Evolutionary conservation across 2,797 vertebrate species (phyloP).

Genomic region (Nasua narica): DNA sequence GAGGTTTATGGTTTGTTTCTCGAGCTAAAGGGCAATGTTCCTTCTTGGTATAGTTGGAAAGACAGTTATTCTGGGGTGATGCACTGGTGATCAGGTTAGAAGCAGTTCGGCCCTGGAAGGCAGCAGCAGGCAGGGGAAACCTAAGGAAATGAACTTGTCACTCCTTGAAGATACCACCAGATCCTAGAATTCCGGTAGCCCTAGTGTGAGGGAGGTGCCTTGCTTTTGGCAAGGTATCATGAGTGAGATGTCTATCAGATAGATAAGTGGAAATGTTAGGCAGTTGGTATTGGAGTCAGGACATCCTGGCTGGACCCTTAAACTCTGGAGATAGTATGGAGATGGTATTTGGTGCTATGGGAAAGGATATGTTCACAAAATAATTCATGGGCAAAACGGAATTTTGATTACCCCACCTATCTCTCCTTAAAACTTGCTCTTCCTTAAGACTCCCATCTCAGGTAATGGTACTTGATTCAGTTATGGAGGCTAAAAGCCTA

Average conservation of each 20-base stretch:
- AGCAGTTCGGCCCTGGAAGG: neutral
- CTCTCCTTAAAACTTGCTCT: neutral
- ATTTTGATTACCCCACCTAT: neutral
- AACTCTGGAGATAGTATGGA: neutral
- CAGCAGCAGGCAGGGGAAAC: neutral
- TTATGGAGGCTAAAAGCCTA: neutral
- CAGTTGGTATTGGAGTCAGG: neutral
- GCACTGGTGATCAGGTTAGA: neutral
- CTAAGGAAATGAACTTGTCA: neutral
- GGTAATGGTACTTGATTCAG: neutral
- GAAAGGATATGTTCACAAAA: neutral
- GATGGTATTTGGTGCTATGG: neutral
- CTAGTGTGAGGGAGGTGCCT: neutral
- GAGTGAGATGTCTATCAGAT: neutral
- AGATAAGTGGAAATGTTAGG: neutral
- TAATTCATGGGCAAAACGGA: neutral
- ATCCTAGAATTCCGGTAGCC: neutral
- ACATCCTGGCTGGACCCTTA: neutral
- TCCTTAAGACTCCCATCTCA: neutral
- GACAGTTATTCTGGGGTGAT: neutral
- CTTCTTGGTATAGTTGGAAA: neutral
- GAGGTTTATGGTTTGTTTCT: neutral
- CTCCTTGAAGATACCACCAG: neutral
- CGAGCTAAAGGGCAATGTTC: neutral
- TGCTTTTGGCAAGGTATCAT: neutral